Percentiles rank a stretch among this genome's conserved stretches.
Evolutionary conservation across 2,888 invertebrate species (phyloP).

Genomic region (Cephalotes varians): DNA sequence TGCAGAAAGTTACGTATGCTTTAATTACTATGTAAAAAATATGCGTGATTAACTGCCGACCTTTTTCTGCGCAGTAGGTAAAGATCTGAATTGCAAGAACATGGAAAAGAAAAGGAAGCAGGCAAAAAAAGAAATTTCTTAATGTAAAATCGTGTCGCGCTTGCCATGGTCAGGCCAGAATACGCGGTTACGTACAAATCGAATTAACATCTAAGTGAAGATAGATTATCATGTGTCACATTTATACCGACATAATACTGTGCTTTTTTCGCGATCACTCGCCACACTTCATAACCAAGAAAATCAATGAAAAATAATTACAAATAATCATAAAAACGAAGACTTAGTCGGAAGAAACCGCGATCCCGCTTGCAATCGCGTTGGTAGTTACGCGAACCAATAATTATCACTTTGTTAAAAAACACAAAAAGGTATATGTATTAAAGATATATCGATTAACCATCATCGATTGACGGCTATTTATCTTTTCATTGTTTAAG

Average conservation of each 20-base stretch:
- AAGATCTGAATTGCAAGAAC: not conserved
- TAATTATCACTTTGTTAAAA: constrained; percentile 10
- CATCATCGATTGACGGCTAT: not conserved
- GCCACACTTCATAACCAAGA: not conserved
- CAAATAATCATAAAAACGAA: constrained; percentile 5
- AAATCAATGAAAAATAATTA: constrained; percentile 12
- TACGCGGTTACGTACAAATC: constrained; percentile 20
- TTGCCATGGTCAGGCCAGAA: not conserved
- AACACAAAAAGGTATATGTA: not conserved
- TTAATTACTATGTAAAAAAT: constrained; percentile 23
- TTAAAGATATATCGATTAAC: not conserved
- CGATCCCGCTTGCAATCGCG: not conserved
- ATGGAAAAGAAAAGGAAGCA: not conserved
- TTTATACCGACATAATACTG: not conserved
- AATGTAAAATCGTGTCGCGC: constrained; percentile 1
- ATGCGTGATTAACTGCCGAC: not conserved
- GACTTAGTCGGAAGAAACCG: not conserved
- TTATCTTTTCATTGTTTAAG: not conserved
- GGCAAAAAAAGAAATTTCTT: constrained; percentile 18
- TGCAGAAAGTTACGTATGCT: constrained; percentile 13
- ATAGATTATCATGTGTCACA: constrained; percentile 1
- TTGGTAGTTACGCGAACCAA: not conserved
- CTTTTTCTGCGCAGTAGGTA: not conserved
- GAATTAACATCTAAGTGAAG: not conserved
- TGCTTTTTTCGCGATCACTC: not conserved